Conservation (phyloP, 2,797 vertebrate species). For the Notolepis coatsorum region DNA sequence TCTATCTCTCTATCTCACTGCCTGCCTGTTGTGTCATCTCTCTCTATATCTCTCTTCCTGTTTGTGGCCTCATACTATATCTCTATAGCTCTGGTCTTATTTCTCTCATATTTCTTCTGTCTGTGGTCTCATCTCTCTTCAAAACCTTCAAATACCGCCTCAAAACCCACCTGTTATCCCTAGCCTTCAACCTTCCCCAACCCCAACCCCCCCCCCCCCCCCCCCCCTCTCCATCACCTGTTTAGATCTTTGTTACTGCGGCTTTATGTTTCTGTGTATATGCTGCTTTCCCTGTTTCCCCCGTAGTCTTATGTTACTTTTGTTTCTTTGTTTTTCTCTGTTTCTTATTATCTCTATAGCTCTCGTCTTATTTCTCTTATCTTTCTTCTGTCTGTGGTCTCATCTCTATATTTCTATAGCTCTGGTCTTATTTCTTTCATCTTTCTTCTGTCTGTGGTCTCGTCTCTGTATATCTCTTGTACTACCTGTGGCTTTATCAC, state of each 20-base stretch:
- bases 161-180: no score
- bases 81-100: slow-evolving; percentile 19
- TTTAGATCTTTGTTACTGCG: no score
- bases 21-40: slow-evolving; percentile 25
- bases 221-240: no score
- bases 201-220: no score
- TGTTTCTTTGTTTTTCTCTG: no score
- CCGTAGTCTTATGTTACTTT: no score
- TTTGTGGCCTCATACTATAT: no score
- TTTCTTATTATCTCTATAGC: no score
- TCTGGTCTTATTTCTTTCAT: slow-evolving; percentile 44
- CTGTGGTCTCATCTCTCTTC: slow-evolving; percentile 18
- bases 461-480: slow-evolving; percentile 4
- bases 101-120: slow-evolving; percentile 26
- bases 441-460: not conserved
- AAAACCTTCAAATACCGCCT: no score
- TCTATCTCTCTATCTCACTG: slow-evolving; percentile 23
- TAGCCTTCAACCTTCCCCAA: no score
- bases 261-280: no score
- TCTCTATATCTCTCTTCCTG: slow-evolving; percentile 15
- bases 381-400: slow-evolving; percentile 21
- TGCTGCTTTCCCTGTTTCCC: no score
- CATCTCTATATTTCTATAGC: slow-evolving; percentile 12
- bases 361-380: slow-evolving; percentile 30
- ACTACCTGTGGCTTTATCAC: slow-evolving; percentile 17